Evolutionary conservation across 2,888 invertebrate genomes (phyloP), one percentile per base, ranked within the genome.

Genomic region (Eulithis testata): DNA sequence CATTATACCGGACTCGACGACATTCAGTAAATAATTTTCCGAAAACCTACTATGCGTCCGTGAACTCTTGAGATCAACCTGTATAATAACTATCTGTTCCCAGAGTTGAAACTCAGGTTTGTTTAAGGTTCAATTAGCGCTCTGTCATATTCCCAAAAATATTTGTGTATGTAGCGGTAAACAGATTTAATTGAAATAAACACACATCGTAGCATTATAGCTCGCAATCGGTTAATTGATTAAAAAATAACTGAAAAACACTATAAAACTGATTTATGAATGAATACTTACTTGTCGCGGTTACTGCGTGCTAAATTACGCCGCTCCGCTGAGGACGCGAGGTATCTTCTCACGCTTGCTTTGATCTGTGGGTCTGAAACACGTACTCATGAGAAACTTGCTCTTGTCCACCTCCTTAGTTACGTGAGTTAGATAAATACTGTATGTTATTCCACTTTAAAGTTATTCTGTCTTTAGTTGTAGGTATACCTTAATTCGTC

Each of bases 321-420:
- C 70, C 91, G 85, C 78, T 91, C 91, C 67, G 87, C 81, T 65
- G 93, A 94, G 74, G 95, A 94, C 60, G 95, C 94, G 75, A 96
- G 88, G 86, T 96, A 95, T 77, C 96, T 95, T 82, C 95, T 94
- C 78, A 97, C 95, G 79, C 95, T 96, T 72, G 96, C 97, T 91
- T 97, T 97, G 86, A 98, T 95, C 88, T 96, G 96, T 76, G 97
- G 97, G 95, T 98, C 98, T 98, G 91, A 60, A 92, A 87, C 75
- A 52, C 50, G 4, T 47, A 55, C 45, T 66, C 50, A 65, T 60
- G 43, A 65, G 21, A 21, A 12, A 54, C 49, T 14, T 7, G 11
- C 47, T 43, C 14, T 27, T 11, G 44, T 11, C 11, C n/a, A 11
- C 21, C 11, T 21, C 11, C 21, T 49, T 49, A 9, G 21, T 9